These are phyloP conservation scores for Stenotaenia linearis DNA, from an alignment of 2,888 invertebrate species.

Conservation along the genomic window DNA sequence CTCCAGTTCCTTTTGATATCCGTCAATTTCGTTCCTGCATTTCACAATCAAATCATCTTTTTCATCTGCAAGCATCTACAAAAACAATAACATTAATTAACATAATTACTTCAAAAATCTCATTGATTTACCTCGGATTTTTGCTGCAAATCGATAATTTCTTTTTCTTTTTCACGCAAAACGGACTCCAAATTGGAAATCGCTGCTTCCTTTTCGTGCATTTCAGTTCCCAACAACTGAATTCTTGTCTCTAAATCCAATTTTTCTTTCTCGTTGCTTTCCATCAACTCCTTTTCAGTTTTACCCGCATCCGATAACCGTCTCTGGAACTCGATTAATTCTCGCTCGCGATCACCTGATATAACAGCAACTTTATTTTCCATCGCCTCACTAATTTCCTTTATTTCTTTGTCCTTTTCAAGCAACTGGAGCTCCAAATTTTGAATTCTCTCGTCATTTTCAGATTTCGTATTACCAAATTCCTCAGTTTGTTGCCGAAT, in stretches of 20 bases:
- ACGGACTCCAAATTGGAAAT: background rate
- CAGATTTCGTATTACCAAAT: background rate
- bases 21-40: background rate
- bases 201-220: constrained; percentile 50
- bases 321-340: background rate
- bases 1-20: background rate
- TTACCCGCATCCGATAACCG: background rate
- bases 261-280: constrained; percentile 54
- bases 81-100: background rate
- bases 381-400: background rate
- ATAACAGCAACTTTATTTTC: background rate
- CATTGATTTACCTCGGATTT: background rate
- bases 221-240: constrained; percentile 56
- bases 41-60: background rate
- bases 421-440: background rate
- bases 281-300: background rate
- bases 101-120: background rate
- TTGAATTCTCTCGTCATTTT: background rate
- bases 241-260: constrained; percentile 55
- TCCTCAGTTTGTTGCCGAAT: background rate
- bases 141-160: background rate
- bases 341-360: background rate
- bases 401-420: background rate
- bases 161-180: background rate
- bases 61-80: background rate